These are phyloP conservation scores for Eulemur rubriventer DNA, from an alignment of 2,797 vertebrate species.

Conservation along the genomic window DNA sequence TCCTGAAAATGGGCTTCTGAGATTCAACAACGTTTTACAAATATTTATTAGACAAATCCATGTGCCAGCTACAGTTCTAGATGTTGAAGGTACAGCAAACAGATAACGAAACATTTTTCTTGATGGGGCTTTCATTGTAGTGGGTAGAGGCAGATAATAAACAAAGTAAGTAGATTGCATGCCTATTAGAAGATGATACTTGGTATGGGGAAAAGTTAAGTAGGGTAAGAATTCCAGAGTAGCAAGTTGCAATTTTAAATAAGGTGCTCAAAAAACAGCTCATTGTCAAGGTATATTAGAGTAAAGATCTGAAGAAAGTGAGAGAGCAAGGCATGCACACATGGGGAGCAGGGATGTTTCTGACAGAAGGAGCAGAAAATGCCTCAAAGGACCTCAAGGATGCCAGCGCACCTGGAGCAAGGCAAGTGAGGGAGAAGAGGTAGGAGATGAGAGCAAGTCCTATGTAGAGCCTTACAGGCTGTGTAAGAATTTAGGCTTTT, in stretches of 20 bases:
- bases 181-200: neutral
- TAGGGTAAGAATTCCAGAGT: neutral
- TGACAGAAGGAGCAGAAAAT: neutral
- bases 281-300: neutral
- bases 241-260: neutral
- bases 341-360: neutral
- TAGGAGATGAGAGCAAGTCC: neutral
- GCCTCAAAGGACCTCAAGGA: neutral
- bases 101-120: neutral
- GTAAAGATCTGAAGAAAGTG: neutral
- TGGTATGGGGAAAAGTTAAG: neutral
- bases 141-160: neutral
- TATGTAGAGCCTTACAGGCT: accelerated
- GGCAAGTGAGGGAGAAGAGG: no score
- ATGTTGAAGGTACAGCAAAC: neutral
- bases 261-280: neutral
- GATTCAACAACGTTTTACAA: neutral
- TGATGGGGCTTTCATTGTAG: neutral
- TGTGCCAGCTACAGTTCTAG: neutral
- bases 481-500: neutral
- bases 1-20: neutral
- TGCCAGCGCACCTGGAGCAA: neutral
- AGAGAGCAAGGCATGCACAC: neutral
- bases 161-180: neutral
- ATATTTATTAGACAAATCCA: neutral